Evolutionary conservation across 2,888 invertebrate species (phyloP), one percentile per base, ranked within the genome.

Genomic region (Icerya purchasi): DNA sequence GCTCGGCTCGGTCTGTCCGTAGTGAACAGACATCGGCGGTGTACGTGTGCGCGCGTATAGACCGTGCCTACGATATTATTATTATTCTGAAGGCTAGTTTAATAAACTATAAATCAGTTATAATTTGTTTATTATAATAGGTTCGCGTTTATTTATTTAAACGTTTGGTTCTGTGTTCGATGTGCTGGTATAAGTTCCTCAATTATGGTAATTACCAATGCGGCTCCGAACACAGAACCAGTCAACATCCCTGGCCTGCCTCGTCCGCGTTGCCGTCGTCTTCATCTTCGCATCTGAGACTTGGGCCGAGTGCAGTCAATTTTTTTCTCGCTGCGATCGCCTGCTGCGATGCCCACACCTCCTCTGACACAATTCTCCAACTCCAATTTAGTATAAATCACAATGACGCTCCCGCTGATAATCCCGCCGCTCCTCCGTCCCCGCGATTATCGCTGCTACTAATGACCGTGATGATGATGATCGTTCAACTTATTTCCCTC

Each of bases 81-180:
- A 36, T 36, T 8, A 5, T 36, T 36, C 36, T 36, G 36, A 36
- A 36, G 14, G 36, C 36, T 5, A 36, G 14, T 36, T 36, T 36
- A 36, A 36, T 36, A 36, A 36, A 36, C 36, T 56, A 60, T 60
- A 56, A 60, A 60, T 60, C 60, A 60, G 60, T 60, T 56, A 60
- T 60, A 60, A 60, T 60, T 60, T 60, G 60, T 60, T 60, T 60
- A 59, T 59, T 51, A 59, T 59, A 55, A 59, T 54, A 24, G 36
- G 36, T 36, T 14, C 36, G n/a, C 58, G 54, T 54, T 59, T 59
- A 59, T 59, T 59, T 59, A 60, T 56, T 56, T 60, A 60, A 60
- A 60, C 56, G 56, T 36, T 56, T 59, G 59, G n/a, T n/a, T n/a
- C n/a, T n/a, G n/a, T n/a, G n/a, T 36, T 14, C 36, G 36, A 36